Base-by-base conservation (phyloP, 1,140 invertebrate genomes). In the Drosophila paulistorum region DNA sequence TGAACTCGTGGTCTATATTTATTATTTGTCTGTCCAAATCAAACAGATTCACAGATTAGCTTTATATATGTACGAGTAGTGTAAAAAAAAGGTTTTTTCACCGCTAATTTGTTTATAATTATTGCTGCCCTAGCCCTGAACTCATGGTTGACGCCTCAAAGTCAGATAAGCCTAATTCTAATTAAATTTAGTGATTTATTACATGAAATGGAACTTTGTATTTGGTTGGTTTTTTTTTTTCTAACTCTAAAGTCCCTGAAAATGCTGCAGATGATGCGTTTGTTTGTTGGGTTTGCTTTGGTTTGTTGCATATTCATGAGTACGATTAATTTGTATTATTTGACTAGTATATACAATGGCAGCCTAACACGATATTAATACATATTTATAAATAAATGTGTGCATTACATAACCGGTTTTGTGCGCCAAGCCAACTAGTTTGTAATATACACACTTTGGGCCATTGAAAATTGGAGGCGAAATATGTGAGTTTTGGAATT, bases 321-420 rank as follows among this genome's bases (percentile, higher is more conserved):
- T 51, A 11, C 11, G 11, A 11, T 51, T 20, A 51, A 51, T 23
- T 23, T 11, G 45, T 48, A 48, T 48, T 48, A 48, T 48, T 48
- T 14, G 14, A 7, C 45, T 48, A 37, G 35, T 9, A 17, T 35
- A 9, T 37, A 10, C 10, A 45, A 51, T 51, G 45, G 45, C 45
- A 23, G 17, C 9, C 9, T 9, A 11, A 23, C 45, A 51, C 45
- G 45, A 51, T 51, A 51, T 23, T 51, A 51, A 51, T 51, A 51
- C 45, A 51, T 51, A 51, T 20, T 23, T 23, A 20, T 51, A 51
- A 51, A 51, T 30, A 30, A 30, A 30, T 30, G 30, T 51, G 30
- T 62, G 65, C 66, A 70, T 62, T 70, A 54, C 66, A 45, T 63
- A 72, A 72, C 70, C 70, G 70, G 66, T 55, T 71, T 23, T 26